Base-by-base conservation (phyloP, 2,113 vertebrate species). In the Cranoglanis bouderius region DNA sequence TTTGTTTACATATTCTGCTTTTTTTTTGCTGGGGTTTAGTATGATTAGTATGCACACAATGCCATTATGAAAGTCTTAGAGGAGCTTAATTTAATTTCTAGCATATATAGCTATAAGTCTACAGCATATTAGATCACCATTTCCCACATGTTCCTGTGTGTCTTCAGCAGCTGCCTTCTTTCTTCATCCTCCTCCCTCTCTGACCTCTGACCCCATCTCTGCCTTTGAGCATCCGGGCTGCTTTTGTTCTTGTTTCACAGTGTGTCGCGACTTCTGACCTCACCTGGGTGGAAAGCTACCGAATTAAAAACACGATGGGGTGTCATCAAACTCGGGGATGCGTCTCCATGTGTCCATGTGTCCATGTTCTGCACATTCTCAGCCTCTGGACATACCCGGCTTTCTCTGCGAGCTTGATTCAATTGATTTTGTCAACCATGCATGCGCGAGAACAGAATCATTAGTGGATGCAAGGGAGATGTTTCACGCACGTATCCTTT, bases 181-280 rank as follows among this genome's bases (percentile, higher is more conserved):
- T 91, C 94, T 93, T 97, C 96, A 96, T 94, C 93, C 92, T 94
- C 93, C 92, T 81, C 93, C 91, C 89, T 82, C 80, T 7, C 1
- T 92, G 93, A 94, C 95, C 95, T 93, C 24, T 94, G 94, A 95
- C 95, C 95, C 35, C 90, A 85, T 92, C 93, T 93, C 93, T 91
- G 85, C 87, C n/a, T 90, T 93, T 93, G 86, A 81, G 82, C 57
- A 84, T 81, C 72, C 61, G 61, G 61, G 7, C 72, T 84, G 78
- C 88, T 93, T 95, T 95, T 93, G 92, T 95, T 96, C 94, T 61
- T 16, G 81, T 83, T 43, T 43, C 81, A 16, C 38, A 43, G 55
- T 83, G 92, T 90, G 89, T 86, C 84, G 61, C 51, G 85, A 91
- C 93, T 92, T 90, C 91, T 89, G 93, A 94, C 92, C 93, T 96